These are phyloP conservation scores for Porites australiensis DNA, from an alignment of 64 coral and sea anemone species.

Conservation along the genomic window DNA sequence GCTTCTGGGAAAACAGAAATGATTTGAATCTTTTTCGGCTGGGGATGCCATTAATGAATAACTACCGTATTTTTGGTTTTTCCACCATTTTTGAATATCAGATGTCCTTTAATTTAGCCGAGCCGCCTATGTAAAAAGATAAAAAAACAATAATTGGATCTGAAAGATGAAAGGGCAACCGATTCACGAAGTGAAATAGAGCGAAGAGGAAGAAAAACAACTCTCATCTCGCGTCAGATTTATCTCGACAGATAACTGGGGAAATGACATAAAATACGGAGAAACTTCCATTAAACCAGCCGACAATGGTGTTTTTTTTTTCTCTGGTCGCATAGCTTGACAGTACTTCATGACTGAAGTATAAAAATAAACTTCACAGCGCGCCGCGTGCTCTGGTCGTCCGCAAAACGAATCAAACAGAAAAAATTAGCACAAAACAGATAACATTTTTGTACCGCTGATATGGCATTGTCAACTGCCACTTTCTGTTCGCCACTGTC, in stretches of 20 bases:
- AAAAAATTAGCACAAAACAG: constrained; percentile 23
- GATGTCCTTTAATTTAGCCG: constrained; percentile 8
- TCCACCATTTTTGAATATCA: constrained; percentile 18
- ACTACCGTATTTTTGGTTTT: background rate
- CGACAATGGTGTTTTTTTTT: background rate
- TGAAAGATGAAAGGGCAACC: constrained; percentile 37
- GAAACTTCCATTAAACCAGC: background rate
- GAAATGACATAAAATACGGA: too few species aligned
- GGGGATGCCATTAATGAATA: constrained; percentile 22
- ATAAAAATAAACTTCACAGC: background rate
- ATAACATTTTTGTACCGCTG: constrained; percentile 26
- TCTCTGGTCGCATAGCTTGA: background rate
- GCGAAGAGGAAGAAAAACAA: background rate
- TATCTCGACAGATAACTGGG: too few species aligned
- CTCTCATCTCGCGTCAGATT: background rate
- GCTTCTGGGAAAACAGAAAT: too few species aligned
- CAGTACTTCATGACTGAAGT: background rate
- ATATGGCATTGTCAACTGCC: background rate
- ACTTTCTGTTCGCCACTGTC: too few species aligned
- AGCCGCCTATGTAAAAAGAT: constrained; percentile 9
- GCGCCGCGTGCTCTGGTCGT: background rate
- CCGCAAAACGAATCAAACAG: constrained; percentile 15
- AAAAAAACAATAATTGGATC: constrained; percentile 48
- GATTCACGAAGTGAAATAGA: constrained; percentile 6
- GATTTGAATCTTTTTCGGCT: background rate